Evolutionary conservation across 2,888 invertebrate species (phyloP).

Genomic region (Drosophila infuscata): DNA sequence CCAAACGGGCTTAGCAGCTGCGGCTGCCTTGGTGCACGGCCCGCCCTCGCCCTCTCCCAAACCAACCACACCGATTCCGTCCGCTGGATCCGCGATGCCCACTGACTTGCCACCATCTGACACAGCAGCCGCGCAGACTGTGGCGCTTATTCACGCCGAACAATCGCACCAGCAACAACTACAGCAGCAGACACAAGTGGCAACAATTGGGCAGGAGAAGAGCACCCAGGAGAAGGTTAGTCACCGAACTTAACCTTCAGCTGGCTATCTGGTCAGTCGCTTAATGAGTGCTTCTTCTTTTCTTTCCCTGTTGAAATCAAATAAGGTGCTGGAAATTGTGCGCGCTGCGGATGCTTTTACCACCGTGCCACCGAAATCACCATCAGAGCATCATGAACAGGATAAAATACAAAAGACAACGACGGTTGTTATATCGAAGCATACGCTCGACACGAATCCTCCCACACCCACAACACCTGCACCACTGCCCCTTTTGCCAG

Average conservation of each 20-base stretch:
- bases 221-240: slow-evolving; percentile 92
- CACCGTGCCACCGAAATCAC: slow-evolving; percentile 90
- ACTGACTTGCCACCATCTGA: slow-evolving; percentile 56
- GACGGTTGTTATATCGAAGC: slow-evolving; percentile 97
- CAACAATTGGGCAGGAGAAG: slow-evolving; percentile 89
- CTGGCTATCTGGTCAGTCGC: slow-evolving; percentile 6
- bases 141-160: slow-evolving; percentile 74
- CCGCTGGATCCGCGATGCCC: slow-evolving; percentile 27
- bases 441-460: slow-evolving; percentile 89
- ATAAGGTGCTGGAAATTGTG: slow-evolving; percentile 94
- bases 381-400: slow-evolving; percentile 87
- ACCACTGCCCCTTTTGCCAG: slow-evolving; percentile 46
- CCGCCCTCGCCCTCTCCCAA: slow-evolving; percentile 74
- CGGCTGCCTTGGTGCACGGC: slow-evolving; percentile 75
- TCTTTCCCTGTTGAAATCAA: slow-evolving; percentile 19
- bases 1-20: slow-evolving; percentile 73
- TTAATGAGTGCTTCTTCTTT: slow-evolving; percentile 1
- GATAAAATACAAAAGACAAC: slow-evolving; percentile 92
- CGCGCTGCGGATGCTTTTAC: slow-evolving; percentile 89
- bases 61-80: slow-evolving; percentile 56
- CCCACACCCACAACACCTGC: slow-evolving; percentile 77
- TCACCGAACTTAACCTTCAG: slow-evolving; percentile 37
- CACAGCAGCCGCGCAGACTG: slow-evolving; percentile 65
- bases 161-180: slow-evolving; percentile 58
- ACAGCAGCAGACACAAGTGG: slow-evolving; percentile 79